Conservation (phyloP, 2,888 invertebrate species). For the Cantharis rufa region DNA sequence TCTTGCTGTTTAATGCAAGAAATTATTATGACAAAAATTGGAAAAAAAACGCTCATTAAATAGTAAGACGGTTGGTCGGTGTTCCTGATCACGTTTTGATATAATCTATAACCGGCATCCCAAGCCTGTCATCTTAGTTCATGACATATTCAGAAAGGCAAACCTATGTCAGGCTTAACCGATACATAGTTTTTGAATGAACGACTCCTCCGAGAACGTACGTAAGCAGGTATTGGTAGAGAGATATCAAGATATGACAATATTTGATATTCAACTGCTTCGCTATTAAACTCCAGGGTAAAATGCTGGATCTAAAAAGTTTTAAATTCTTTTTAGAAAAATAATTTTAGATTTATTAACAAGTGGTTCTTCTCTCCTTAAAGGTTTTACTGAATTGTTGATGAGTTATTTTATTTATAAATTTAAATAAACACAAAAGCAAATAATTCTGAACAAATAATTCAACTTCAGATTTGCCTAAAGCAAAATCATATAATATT, state of each 20-base stretch:
- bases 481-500: conserved; percentile 53
- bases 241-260: conserved; percentile 38
- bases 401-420: conserved; percentile 6
- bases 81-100: conserved; percentile 29
- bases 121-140: conserved; percentile 45
- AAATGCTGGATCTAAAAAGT: conserved; percentile 27
- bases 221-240: conserved; percentile 29
- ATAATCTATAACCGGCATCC: conserved; percentile 38
- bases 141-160: conserved; percentile 50
- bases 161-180: conserved; percentile 44
- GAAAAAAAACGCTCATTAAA: conserved; percentile 7
- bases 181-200: conserved; percentile 35
- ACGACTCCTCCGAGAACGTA: conserved; percentile 29
- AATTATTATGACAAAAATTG: neutral
- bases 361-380: neutral
- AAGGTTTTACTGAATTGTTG: neutral
- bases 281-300: conserved; percentile 31
- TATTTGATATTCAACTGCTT: conserved; percentile 34
- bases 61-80: conserved; percentile 23
- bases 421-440: conserved; percentile 28
- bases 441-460: conserved; percentile 39
- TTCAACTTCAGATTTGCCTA: conserved; percentile 49
- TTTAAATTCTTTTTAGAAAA: conserved; percentile 23
- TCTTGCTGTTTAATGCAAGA: neutral
- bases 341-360: conserved; percentile 23